phyloP scores from a whole-genome alignment of 2,113 vertebrate species.

The Actenoides lindsayi region DNA sequence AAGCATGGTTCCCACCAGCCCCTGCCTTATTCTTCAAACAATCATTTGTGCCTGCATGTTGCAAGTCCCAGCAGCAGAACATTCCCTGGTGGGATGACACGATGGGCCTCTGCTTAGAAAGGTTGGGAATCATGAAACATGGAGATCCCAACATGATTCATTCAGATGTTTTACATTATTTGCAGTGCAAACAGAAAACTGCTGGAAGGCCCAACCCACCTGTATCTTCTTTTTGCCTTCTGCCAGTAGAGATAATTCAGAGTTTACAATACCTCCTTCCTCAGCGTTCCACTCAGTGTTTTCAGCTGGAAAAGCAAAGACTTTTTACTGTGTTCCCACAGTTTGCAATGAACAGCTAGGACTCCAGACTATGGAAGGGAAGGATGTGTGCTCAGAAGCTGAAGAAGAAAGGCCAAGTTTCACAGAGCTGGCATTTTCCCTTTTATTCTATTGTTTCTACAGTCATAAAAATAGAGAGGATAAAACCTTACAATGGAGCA shows the following conservation, averaged over 20 bases:
- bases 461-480: not conserved
- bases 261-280: not conserved
- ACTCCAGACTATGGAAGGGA: not conserved
- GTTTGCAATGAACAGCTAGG: not conserved
- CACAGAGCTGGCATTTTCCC: not conserved
- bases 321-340: not conserved
- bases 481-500: not conserved
- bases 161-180: not conserved
- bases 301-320: not conserved
- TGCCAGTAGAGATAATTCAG: not conserved
- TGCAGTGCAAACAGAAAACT: not conserved
- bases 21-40: not conserved
- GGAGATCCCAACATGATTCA: not conserved
- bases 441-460: not conserved
- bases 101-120: not conserved
- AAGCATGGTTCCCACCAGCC: not conserved
- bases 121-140: not conserved
- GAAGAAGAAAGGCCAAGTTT: not conserved
- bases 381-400: not conserved
- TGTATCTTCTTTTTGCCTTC: not conserved
- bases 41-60: not conserved
- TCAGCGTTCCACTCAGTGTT: not conserved
- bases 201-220: not conserved
- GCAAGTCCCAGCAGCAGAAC: not conserved
- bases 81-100: not conserved